These are phyloP conservation scores for Lutjanus erythropterus DNA, from an alignment of 2,113 vertebrate genomes.

Conservation along the genomic window DNA sequence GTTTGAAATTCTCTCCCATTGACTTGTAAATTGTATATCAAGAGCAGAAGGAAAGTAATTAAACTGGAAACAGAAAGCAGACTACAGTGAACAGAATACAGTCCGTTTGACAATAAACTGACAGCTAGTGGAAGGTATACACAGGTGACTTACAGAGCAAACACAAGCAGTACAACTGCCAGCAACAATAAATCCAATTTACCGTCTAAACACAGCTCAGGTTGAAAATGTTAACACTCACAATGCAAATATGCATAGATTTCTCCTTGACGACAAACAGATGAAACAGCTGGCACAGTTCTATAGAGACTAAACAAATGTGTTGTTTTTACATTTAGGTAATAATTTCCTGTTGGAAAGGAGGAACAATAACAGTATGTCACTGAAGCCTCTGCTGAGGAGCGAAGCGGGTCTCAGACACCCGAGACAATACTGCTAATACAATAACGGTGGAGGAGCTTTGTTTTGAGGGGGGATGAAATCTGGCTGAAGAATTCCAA, in stretches of 20 bases:
- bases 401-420: slow-evolving; percentile 27
- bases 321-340: slow-evolving; percentile 60
- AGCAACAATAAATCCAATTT: slow-evolving; percentile 61
- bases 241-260: slow-evolving; percentile 53
- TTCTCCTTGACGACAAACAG: slow-evolving; percentile 62
- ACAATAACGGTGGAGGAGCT: slow-evolving; percentile 15
- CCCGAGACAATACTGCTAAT: slow-evolving; percentile 27
- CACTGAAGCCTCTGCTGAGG: slow-evolving; percentile 13
- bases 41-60: slow-evolving; percentile 21
- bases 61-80: slow-evolving; percentile 34
- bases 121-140: slow-evolving; percentile 33
- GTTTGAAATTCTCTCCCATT: neutral
- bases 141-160: slow-evolving; percentile 45
- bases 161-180: slow-evolving; percentile 34
- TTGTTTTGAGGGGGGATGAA: slow-evolving; percentile 48
- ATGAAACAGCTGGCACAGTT: slow-evolving; percentile 47
- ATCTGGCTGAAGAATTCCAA: slow-evolving; percentile 55
- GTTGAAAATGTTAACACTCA: slow-evolving; percentile 54
- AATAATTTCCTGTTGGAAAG: slow-evolving; percentile 69
- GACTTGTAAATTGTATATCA: neutral
- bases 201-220: slow-evolving; percentile 26
- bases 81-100: slow-evolving; percentile 3
- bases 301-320: slow-evolving; percentile 63
- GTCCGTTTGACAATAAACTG: slow-evolving; percentile 47
- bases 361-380: slow-evolving; percentile 64